These are phyloP conservation scores for Aleiodes sp. DNA, from an alignment of 1,140 invertebrate species.

Conservation along the genomic window DNA sequence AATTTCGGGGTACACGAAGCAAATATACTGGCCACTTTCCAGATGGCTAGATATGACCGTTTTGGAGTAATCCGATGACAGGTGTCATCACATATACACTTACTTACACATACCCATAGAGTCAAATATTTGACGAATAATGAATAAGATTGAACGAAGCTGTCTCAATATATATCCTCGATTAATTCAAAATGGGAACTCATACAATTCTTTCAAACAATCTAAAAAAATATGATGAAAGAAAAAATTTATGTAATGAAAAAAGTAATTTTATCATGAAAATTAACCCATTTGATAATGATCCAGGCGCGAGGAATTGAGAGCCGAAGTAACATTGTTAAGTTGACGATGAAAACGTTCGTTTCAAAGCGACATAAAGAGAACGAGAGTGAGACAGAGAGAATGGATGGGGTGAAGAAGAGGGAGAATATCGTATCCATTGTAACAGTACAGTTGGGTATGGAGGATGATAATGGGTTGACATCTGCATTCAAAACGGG, in stretches of 20 bases:
- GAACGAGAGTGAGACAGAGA: neutral
- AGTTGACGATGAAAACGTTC: constrained; percentile 60
- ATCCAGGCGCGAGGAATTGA: constrained; percentile 59
- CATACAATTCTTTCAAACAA: no score
- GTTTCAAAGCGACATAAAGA: constrained; percentile 28
- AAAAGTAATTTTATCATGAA: constrained; percentile 40
- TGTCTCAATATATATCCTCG: no score
- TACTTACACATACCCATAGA: no score
- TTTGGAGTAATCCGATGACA: no score
- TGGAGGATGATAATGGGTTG: constrained; percentile 64
- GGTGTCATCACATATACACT: no score
- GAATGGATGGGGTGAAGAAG: constrained; percentile 28
- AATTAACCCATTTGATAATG: constrained; percentile 63
- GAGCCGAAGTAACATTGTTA: constrained; percentile 65
- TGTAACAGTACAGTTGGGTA: constrained; percentile 1
- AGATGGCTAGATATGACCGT: no score
- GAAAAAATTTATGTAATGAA: neutral
- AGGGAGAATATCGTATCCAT: constrained; percentile 19
- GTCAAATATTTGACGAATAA: no score
- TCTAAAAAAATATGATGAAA: no score
- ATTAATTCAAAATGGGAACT: no score
- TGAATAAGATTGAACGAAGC: no score
- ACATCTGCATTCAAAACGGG: constrained; percentile 66
- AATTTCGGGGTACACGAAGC: no score
- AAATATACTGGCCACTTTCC: no score